phyloP scores from a whole-genome alignment of 2,797 vertebrate genomes.

The Hydrocynus forskahlii region DNA sequence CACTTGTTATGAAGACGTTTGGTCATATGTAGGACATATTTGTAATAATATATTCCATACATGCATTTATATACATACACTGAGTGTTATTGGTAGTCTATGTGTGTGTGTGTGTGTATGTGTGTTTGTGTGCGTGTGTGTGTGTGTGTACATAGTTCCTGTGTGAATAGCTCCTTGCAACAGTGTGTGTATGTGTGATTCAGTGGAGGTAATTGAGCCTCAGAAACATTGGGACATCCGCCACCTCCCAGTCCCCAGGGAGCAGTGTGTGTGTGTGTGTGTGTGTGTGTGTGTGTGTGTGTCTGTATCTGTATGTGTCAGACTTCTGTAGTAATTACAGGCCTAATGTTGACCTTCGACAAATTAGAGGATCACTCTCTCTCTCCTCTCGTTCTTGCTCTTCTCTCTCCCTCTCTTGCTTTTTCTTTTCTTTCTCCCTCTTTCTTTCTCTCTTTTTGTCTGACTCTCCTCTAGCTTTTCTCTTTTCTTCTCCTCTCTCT shows the following conservation, averaged over 20 bases:
- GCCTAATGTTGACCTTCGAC: constrained; percentile 50
- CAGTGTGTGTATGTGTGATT: constrained; percentile 30
- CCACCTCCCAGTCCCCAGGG: constrained; percentile 25
- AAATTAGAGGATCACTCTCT: constrained; percentile 55
- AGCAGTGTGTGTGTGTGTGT: constrained; percentile 37
- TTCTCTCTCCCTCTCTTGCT: constrained; percentile 7
- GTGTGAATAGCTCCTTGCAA: no score
- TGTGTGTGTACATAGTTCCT: constrained; percentile 5
- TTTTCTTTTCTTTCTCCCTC: neutral
- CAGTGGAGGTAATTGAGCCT: constrained; percentile 45
- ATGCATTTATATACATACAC: constrained; percentile 41
- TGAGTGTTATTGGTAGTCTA: constrained; percentile 9
- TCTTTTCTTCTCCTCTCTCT: neutral
- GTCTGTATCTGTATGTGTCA: constrained; percentile 28
- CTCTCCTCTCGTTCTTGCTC: constrained; percentile 16
- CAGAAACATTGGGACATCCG: constrained; percentile 50
- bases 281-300: constrained; percentile 20
- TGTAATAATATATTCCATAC: neutral
- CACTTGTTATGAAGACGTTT: neutral
- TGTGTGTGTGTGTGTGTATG: neutral
- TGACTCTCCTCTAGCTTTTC: neutral
- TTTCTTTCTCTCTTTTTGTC: neutral
- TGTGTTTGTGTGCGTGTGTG: neutral
- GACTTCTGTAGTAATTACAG: constrained; percentile 53
- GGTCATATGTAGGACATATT: no score